Base-by-base conservation (phyloP, 1,140 invertebrate species). In the Pogonognathellus flavescens region DNA sequence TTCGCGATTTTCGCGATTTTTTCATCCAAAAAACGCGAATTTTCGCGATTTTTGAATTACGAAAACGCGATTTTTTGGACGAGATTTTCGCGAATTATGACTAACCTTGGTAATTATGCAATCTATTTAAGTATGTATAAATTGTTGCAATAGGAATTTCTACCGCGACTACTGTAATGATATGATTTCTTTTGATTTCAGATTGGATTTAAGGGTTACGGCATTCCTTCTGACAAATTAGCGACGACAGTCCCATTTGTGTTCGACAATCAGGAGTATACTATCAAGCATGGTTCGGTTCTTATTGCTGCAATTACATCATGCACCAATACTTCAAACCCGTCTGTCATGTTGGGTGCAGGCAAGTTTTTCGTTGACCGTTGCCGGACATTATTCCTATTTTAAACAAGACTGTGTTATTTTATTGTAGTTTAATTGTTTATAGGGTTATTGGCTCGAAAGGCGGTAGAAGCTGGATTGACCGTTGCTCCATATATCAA, bases 271-370 rank as follows among this genome's bases (percentile, higher is more conserved):
- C 92, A 94, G 86, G 94, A 96, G 88, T 98, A 98, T 90, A 93
- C 91, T n/a, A 92, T 99, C 22, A 93, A 90, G 1, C 98, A 99
- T 91, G 98, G 98, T 8, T 97, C 96, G 0, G 97, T 99, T 11
- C 95, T 99, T 18, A 99, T 99, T 88, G 97, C 97, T 0, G 97
- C 98, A 22, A 99, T 99, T 87, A 99, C 98, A 0, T 97, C 95
- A 62, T 99, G 98, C 91, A 99, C 98, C 16, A 99, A 99, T 90
- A 99, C 98, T 2, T 97, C 95, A 86, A 99, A 99, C 91, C 98
- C 98, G 0, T 97, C 96, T 87, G 97, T 99, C 7, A 99, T 99
- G 97, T 92, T 99, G 20, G 97, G 96, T 52, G 97, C 96, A 90
- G 94, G 94, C 6, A 41, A 41, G 31, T 41, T 41, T 41, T 41